Evolutionary conservation across 2,797 vertebrate species (phyloP).

Genomic region (Siniperca undulata): DNA sequence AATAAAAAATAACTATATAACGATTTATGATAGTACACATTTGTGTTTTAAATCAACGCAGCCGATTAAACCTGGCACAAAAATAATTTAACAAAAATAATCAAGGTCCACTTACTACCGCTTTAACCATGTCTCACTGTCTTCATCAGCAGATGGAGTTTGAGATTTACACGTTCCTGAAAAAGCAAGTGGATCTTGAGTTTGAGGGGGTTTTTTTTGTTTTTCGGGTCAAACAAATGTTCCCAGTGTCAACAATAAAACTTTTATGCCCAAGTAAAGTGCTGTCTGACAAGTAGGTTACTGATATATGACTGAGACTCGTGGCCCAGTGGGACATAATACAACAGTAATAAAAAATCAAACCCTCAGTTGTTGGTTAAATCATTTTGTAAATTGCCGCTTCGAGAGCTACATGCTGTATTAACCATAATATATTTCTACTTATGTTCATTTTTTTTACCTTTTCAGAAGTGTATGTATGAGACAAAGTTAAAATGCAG

Average conservation of each 20-base stretch:
- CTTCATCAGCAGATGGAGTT: not conserved
- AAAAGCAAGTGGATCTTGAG: not conserved
- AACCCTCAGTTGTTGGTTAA: no score
- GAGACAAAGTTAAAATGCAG: not conserved
- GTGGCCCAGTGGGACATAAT: no score
- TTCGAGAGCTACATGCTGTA: no score
- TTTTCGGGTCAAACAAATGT: no score
- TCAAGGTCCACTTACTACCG: not conserved
- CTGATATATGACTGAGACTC: not conserved
- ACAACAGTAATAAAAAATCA: no score
- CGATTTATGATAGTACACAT: no score
- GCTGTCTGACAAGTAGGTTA: not conserved
- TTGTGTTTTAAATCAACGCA: no score
- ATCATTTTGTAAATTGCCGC: not conserved
- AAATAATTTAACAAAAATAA: no score
- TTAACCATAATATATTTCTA: not conserved
- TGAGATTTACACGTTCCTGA: not conserved
- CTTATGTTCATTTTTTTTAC: not conserved
- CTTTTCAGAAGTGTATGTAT: not conserved
- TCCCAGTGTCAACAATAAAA: not conserved
- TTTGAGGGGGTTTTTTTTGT: no score
- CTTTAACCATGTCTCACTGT: not conserved
- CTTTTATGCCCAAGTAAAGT: not conserved
- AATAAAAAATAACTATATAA: no score
- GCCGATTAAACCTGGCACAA: no score